phyloP scores from a whole-genome alignment of 92 coral and sea anemone genomes.

The Muricea muricata region DNA sequence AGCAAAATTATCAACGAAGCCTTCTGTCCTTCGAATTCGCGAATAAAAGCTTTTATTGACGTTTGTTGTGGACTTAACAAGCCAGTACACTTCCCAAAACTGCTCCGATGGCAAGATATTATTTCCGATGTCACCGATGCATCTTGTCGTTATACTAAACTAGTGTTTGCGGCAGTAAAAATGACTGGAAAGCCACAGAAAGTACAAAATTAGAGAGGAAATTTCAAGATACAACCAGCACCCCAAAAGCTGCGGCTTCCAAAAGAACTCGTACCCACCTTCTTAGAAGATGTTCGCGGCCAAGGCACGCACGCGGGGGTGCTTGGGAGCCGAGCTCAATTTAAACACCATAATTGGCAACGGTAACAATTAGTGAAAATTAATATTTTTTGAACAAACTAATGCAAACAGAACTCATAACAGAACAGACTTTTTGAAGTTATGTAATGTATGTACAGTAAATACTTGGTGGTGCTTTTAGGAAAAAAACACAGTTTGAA shows the following conservation, averaged over 20 bases:
- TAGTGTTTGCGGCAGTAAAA: not conserved
- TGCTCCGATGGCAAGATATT: not conserved
- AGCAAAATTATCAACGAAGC: not conserved
- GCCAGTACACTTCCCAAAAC: not conserved
- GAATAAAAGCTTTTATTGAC: not conserved
- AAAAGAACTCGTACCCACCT: not conserved
- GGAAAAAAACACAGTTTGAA: too few relatives aligned
- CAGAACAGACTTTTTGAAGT: too few relatives aligned
- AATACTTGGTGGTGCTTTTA: too few relatives aligned
- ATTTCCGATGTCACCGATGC: not conserved
- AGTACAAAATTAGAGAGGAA: not conserved
- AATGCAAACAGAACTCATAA: too few relatives aligned
- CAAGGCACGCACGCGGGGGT: not conserved
- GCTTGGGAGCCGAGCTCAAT: not conserved
- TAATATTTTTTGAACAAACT: too few relatives aligned
- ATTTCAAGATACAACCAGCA: not conserved
- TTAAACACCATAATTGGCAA: not conserved
- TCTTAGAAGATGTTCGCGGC: not conserved
- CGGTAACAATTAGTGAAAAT: not conserved
- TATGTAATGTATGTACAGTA: too few relatives aligned
- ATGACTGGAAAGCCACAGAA: not conserved
- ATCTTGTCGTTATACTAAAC: not conserved
- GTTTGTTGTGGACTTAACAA: not conserved
- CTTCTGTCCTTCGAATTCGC: not conserved
- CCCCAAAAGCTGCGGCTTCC: not conserved